These are phyloP conservation scores for Atherinomorus stipes DNA, from an alignment of 2,113 vertebrate species.

Conservation along the genomic window DNA sequence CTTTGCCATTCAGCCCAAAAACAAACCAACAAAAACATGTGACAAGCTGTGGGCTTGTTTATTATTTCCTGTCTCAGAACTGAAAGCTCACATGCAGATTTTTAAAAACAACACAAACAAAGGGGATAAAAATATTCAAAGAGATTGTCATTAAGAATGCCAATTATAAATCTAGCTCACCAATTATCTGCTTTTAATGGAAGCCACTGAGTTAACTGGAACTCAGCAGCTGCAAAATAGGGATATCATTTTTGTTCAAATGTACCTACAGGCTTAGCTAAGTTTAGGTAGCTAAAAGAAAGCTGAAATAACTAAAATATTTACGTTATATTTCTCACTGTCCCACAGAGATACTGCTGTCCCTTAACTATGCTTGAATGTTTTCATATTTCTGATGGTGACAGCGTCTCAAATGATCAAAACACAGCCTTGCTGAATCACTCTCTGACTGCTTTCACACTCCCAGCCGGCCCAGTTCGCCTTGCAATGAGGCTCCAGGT, in stretches of 20 bases:
- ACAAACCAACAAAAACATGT: neutral
- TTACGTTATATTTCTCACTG: neutral
- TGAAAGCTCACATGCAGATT: neutral
- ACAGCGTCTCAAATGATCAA: neutral
- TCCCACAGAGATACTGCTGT: neutral
- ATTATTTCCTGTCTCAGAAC: neutral
- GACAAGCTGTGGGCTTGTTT: conserved; percentile 3
- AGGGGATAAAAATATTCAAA: neutral
- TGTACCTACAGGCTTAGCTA: neutral
- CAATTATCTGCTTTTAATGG: neutral
- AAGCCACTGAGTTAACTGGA: neutral
- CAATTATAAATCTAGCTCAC: neutral
- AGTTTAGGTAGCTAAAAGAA: neutral
- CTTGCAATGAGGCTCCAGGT: conserved; percentile 69
- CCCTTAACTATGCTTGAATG: conserved; percentile 1
- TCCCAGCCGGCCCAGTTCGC: conserved; percentile 27
- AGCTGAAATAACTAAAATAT: neutral
- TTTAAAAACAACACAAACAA: neutral
- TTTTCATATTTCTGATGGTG: conserved; percentile 9
- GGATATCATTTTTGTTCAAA: neutral
- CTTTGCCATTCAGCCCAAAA: neutral
- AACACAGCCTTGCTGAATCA: conserved; percentile 20
- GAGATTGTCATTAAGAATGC: too few relatives aligned
- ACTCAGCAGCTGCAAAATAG: neutral
- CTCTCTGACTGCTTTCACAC: conserved; percentile 33